Evolutionary conservation across 2,797 vertebrate species (phyloP), one percentile per base, ranked within the genome.

Genomic region (Arrhamphus sclerolepis): DNA sequence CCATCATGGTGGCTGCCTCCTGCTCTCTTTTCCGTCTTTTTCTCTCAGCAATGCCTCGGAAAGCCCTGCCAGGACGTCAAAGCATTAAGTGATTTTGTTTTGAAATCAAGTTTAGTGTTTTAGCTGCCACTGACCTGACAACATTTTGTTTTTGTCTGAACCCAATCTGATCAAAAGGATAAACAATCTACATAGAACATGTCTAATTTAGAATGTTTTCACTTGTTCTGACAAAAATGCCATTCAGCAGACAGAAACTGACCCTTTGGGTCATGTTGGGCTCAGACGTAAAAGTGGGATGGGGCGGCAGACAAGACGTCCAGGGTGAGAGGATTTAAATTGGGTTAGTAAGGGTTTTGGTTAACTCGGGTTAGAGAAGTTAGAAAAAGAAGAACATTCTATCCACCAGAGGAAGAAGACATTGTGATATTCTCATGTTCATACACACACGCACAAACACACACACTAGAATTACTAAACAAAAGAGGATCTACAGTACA

Each of bases 41-140:
- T 96, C 91, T 95, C 88, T 98, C 96, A 81, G 96, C 95, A 94
- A 94, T 95, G 92, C 96, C 95, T 78, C 95, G 96, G 92, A 98
- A 97, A 53, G 94, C 96, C 95, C 97, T 98, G 95, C 90, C 93
- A 90, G 95, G 95, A 96, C 82, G 84, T 87, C 75, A 85, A 70
- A 90, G 68, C 40, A 21, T 86, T 86, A 83, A 77, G 65, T 56
- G 63, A 51, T 66, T 75, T 49, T 49, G 46, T 55, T 42, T 54
- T 39, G 19, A 66, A 48, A 53, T 62, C 2, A 56, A 39, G 24
- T 46, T 28, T 44, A 17, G 56, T 3, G 19, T 55, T 63, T 52
- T 26, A 39, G 49, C 34, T 56, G 24, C 11, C 6, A 31, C 38
- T 44, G 28, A 70, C 49, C 29, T 46, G 46, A 26, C 24, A 26